These are phyloP conservation scores for Melikaiella ostensackeni DNA, from an alignment of 2,888 invertebrate species.

Conservation along the genomic window DNA sequence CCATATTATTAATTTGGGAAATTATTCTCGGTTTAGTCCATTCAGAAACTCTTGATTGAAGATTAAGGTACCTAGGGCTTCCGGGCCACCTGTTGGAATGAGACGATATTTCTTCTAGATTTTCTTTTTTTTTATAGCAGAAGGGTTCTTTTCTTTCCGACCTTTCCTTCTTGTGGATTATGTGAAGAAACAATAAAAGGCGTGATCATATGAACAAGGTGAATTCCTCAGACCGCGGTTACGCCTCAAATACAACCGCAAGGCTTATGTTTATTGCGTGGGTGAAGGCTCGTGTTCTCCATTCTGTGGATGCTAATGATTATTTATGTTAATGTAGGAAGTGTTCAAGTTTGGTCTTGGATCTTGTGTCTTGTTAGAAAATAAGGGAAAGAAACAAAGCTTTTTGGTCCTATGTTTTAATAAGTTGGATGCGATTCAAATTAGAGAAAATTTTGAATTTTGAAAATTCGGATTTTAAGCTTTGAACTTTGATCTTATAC, in stretches of 20 bases:
- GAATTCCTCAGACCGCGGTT: slow-evolving; percentile 58
- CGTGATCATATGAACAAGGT: slow-evolving; percentile 46
- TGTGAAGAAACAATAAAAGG: slow-evolving; percentile 6
- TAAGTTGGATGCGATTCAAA: neutral
- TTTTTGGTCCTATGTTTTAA: neutral
- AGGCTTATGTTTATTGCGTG: slow-evolving; percentile 56
- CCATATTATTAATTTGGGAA: neutral
- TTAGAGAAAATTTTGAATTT: neutral
- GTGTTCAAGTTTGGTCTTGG: neutral
- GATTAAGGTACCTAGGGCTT: neutral
- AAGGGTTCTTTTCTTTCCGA: neutral
- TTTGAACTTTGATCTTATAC: too few relatives aligned
- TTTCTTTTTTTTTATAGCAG: neutral
- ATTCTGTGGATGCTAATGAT: slow-evolving; percentile 16
- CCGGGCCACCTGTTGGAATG: neutral
- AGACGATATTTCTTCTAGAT: neutral
- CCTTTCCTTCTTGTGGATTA: neutral
- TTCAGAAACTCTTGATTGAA: neutral
- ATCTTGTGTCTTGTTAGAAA: neutral
- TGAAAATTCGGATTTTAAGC: too few relatives aligned
- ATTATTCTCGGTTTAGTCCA: neutral
- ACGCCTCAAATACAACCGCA: slow-evolving; percentile 58
- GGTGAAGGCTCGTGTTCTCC: slow-evolving; percentile 43
- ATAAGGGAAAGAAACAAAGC: neutral
- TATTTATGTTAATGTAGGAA: slow-evolving; percentile 1